These are phyloP conservation scores for Lepilemur ruficaudatus DNA, from an alignment of 2,797 vertebrate genomes.

Conservation along the genomic window DNA sequence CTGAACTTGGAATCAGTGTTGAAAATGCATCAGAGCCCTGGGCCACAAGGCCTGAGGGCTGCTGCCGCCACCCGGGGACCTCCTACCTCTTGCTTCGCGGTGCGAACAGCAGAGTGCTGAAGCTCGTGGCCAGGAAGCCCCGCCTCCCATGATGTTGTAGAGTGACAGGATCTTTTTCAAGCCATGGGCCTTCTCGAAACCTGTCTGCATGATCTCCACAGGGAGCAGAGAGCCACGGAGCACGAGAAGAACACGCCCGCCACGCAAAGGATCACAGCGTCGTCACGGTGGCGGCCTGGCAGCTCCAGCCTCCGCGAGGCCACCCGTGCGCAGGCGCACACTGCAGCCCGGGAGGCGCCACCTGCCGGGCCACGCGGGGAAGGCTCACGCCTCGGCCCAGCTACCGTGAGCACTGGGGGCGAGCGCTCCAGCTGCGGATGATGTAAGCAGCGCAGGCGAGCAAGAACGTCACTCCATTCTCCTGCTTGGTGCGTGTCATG, in stretches of 20 bases:
- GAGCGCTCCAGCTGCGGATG: not conserved
- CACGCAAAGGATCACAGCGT: slow-evolving; percentile 90
- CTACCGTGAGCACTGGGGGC: not conserved
- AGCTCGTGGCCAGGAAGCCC: slow-evolving; percentile 94
- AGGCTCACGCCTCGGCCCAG: not conserved
- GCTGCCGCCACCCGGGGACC: rapidly evolving
- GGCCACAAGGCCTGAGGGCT: not conserved
- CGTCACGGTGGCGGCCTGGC: slow-evolving; percentile 77
- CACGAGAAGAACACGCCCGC: slow-evolving; percentile 90
- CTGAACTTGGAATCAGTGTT: too few species aligned
- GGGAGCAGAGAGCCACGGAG: slow-evolving; percentile 91
- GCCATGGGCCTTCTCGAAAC: slow-evolving; percentile 87
- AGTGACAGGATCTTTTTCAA: slow-evolving; percentile 87
- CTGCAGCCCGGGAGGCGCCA: rapidly evolving
- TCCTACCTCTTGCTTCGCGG: slow-evolving; percentile 88
- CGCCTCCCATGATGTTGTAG: slow-evolving; percentile 93
- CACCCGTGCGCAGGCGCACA: not conserved
- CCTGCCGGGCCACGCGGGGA: rapidly evolving
- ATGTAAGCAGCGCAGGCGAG: not conserved
- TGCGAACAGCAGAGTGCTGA: slow-evolving; percentile 90
- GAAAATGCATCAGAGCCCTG: not conserved
- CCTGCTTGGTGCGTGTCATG: not conserved
- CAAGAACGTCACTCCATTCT: too few species aligned
- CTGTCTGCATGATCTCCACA: slow-evolving; percentile 87
- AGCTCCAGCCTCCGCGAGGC: not conserved